Base-by-base conservation (phyloP, 2,797 vertebrate genomes). In the Phalanger gymnotis region DNA sequence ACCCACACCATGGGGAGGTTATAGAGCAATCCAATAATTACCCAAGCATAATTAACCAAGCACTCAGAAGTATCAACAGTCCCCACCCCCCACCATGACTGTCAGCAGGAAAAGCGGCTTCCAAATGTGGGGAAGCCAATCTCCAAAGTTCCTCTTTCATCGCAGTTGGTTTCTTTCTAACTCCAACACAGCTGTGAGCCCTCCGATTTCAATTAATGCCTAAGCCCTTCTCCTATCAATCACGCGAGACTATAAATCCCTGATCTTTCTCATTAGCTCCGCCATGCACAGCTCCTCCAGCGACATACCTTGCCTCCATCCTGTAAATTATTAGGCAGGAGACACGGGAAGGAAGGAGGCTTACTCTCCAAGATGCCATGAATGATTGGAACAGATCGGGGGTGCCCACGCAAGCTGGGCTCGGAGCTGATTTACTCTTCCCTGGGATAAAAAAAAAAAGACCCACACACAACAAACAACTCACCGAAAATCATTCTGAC, bases 251-350 rank as follows among this genome's bases (percentile, higher is more conserved):
- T 53, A 96, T 98, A 98, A 98, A 98, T 98, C 97, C 97, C 96
- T 96, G 92, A 27, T 94, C 97, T 97, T 98, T 98, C 98, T 98
- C 98, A 98, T 98, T 98, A 98, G 98, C 98, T 96, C 97, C 97
- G 94, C 98, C 5, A 87, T 91, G 97, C 96, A 91, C 97, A 90
- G 97, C 98, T 98, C 97, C 98, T 97, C 98, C 94, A 96, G 96
- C 97, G 98, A 97, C 97, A 97, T 1, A 98, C 97, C 97, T 98
- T 96, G 97, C 97, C 53, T 0, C 11, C 0, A 96, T 95, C 30
- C 97, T 94, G 97, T 98, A 98, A 98, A 98, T 98, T 94, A 97
- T 2, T 13, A 27, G 0, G 93, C 81, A 93, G 58, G 90, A 95
- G 97, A 47, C 73, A 27, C n/a, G 22, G 66, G 40, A 87, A 47